A percentile compares a stretch with the other conserved stretches of the same genome.
Conservation (phyloP, 1,140 invertebrate genomes). For the Pantala flavescens region DNA sequence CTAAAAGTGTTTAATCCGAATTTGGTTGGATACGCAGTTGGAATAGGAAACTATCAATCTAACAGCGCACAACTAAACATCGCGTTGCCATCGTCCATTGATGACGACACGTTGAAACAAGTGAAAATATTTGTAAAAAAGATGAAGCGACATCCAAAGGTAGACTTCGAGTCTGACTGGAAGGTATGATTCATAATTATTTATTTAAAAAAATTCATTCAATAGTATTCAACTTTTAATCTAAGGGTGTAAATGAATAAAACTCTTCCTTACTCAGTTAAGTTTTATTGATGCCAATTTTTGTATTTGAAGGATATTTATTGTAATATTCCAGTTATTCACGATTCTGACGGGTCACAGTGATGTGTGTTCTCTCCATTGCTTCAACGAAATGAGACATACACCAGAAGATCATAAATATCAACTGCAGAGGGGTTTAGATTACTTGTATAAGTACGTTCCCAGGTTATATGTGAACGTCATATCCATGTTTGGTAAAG, state of each 20-base stretch:
- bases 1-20: conserved; percentile 53
- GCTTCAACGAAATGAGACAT: background rate
- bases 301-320: no score
- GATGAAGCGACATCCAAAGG: conserved; percentile 44
- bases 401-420: conserved; percentile 26
- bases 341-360: no score
- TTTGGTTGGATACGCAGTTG: conserved; percentile 44
- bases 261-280: no score
- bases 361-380: background rate
- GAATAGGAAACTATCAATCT: conserved; percentile 39
- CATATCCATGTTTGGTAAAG: conserved; percentile 48
- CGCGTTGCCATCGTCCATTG: conserved; percentile 48
- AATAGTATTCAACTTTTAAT: no score
- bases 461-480: conserved; percentile 35
- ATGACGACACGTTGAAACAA: conserved; percentile 49
- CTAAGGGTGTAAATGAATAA: no score
- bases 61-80: conserved; percentile 46
- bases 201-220: no score
- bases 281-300: no score
- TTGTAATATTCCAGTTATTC: conserved; percentile 18
- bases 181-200: conserved; percentile 39
- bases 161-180: conserved; percentile 53
- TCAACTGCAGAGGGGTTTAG: conserved; percentile 30
- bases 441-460: conserved; percentile 31
- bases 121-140: conserved; percentile 46